A percentile compares a stretch with the other conserved stretches of the same genome.
Evolutionary conservation across 2,888 invertebrate genomes (phyloP).

Genomic region (Eremobia ochroleuca): DNA sequence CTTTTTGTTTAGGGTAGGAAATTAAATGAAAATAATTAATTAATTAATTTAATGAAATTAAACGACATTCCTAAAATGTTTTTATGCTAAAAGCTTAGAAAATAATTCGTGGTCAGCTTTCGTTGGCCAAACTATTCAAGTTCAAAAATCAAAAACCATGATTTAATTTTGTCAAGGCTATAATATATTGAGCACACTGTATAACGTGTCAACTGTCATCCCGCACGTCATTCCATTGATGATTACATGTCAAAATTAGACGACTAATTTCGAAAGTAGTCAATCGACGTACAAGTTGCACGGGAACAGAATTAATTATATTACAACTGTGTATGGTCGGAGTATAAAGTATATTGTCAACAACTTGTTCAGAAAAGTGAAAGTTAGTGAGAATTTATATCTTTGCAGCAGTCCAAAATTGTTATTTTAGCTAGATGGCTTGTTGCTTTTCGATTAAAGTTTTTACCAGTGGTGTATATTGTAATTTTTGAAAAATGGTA

Average conservation of each 20-base stretch:
- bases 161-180: not conserved
- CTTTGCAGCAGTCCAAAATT: constrained; percentile 57
- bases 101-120: no score
- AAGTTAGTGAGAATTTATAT: constrained; percentile 70
- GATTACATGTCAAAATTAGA: constrained; percentile 6
- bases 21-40: no score
- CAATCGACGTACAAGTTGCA: not conserved
- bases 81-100: no score
- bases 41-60: no score
- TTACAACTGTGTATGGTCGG: constrained; percentile 19
- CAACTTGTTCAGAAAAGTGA: constrained; percentile 72
- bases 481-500: constrained; percentile 62
- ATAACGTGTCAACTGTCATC: constrained; percentile 17
- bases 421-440: constrained; percentile 69
- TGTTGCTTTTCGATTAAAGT: constrained; percentile 48
- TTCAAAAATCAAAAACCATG: not conserved
- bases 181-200: not conserved
- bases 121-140: no score
- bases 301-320: not conserved
- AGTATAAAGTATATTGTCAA: constrained; percentile 41
- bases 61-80: no score
- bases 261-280: constrained; percentile 18
- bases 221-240: not conserved
- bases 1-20: no score
- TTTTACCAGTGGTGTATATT: constrained; percentile 45